Base-by-base conservation (phyloP, 2,113 vertebrate genomes). In the Choloepus hoffmanni region DNA sequence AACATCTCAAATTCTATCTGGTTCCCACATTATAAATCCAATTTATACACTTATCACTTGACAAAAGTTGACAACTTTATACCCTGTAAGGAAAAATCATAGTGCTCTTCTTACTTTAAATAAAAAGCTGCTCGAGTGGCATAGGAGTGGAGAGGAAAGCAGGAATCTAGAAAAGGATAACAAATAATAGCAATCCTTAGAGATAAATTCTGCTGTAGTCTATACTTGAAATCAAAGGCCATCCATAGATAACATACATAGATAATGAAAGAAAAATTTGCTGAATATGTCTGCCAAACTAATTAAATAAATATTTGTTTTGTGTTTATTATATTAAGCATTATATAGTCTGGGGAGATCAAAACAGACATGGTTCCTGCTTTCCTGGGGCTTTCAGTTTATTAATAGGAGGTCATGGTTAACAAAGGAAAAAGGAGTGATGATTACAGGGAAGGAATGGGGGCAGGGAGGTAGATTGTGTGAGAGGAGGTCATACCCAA, bases 201-300 rank as follows among this genome's bases (percentile, higher is more conserved):
- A 88, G 48, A 90, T 53, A 55, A 89, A 58, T 26, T 85, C 48
- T 58, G 26, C n/a, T 16, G 13, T 65, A 12, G 21, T 79, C n/a
- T 82, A 0, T 50, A n/a, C 3, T 77, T 86, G 68, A 95, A 89
- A 90, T 85, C 84, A 65, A 95, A 96, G 7, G n/a, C 60, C 58
- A 19, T 81, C 33, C 3, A 76, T 85, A 73, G 40, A 7, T 36
- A 36, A 36, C 48, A 50, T 11, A 50, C 48, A 50, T 9, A 50
- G 48, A 92, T 65, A 93, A 36, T 30, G 36, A 53, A 85, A 78
- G 82, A 60, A 89, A 93, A 84, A 55, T 45, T 81, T 87, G 53
- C 9, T 91, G 53, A 33, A 68, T 40, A 9, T 43, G 48, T 23
- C n/a, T 94, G 40, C 43, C 78, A 89, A 95, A 70, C 19, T 77